These are phyloP conservation scores for Ischnus inquisitorius DNA, from an alignment of 2,888 invertebrate species.

Conservation along the genomic window DNA sequence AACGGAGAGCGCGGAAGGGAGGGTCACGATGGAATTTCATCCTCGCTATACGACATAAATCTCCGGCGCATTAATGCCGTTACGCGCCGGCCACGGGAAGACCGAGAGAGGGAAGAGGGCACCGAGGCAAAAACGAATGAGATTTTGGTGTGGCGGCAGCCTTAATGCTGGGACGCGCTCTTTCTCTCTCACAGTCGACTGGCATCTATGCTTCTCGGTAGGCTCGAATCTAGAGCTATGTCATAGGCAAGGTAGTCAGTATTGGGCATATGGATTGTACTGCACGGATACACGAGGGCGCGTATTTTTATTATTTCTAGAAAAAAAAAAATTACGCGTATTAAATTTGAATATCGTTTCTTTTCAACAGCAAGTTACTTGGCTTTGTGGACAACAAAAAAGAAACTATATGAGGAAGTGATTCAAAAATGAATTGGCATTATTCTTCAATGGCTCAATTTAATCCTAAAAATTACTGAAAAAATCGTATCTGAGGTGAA, in stretches of 20 bases:
- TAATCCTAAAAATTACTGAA: no score
- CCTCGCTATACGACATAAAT: conserved; percentile 82
- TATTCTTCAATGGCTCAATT: no score
- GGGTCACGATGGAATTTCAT: conserved; percentile 82
- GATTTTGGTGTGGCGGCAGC: conserved; percentile 70
- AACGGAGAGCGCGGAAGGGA: not conserved
- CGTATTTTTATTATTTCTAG: not conserved
- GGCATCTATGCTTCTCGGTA: conserved; percentile 13
- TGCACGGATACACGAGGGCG: not conserved
- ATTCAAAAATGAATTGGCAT: no score
- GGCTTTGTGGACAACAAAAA: no score
- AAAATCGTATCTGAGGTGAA: no score
- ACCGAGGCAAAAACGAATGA: conserved; percentile 35
- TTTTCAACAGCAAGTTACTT: no score
- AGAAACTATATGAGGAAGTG: no score
- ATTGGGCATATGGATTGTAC: not conserved
- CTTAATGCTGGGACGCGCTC: conserved; percentile 72
- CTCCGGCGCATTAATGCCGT: conserved; percentile 82
- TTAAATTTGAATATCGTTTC: no score
- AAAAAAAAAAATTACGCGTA: not conserved
- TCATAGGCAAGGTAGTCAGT: not conserved
- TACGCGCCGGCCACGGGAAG: conserved; percentile 67
- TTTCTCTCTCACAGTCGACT: conserved; percentile 1
- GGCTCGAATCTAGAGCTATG: not conserved
- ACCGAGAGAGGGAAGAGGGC: conserved; percentile 14